Percentiles rank a stretch among this genome's conserved stretches.
Conservation (phyloP, 2,113 vertebrate species). For the Pelobates fuscus region DNA sequence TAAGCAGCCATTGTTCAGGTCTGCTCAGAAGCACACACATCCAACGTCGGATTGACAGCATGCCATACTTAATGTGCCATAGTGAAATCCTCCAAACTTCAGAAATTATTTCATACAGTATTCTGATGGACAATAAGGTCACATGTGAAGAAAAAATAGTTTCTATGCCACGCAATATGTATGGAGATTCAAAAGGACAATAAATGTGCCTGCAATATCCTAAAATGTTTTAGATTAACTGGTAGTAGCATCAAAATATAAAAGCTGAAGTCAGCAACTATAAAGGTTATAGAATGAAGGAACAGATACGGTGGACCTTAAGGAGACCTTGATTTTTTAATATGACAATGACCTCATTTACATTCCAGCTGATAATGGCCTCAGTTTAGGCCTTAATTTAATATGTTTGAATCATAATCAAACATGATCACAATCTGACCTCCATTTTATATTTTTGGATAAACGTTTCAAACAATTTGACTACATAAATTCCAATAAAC, state of each 20-base stretch:
- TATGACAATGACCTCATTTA: too few species aligned
- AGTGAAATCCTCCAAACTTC: constrained; percentile 81
- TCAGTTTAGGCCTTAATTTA: too few species aligned
- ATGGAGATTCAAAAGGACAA: constrained; percentile 93
- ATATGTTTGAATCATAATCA: too few species aligned
- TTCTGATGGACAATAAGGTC: constrained; percentile 88
- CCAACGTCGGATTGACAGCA: constrained; percentile 91
- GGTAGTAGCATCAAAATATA: not conserved
- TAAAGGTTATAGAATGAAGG: too few species aligned
- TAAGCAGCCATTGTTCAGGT: constrained; percentile 86
- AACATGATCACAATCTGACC: too few species aligned
- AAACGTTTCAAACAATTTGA: too few species aligned
- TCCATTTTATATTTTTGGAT: too few species aligned
- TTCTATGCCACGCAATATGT: constrained; percentile 92
- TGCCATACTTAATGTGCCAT: constrained; percentile 89
- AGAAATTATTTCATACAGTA: constrained; percentile 81
- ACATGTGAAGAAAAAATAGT: constrained; percentile 93
- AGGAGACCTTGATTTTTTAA: too few species aligned
- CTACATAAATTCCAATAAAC: too few species aligned
- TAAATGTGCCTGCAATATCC: constrained; percentile 65
- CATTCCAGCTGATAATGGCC: too few species aligned
- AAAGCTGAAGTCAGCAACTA: too few species aligned
- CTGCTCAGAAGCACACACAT: constrained; percentile 90
- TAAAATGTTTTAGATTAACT: not conserved
- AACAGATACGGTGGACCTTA: too few species aligned